Evolutionary conservation across 92 coral and sea anemone genomes (phyloP), one percentile per base, ranked within the genome.

Genomic region (Actinernus sp.): DNA sequence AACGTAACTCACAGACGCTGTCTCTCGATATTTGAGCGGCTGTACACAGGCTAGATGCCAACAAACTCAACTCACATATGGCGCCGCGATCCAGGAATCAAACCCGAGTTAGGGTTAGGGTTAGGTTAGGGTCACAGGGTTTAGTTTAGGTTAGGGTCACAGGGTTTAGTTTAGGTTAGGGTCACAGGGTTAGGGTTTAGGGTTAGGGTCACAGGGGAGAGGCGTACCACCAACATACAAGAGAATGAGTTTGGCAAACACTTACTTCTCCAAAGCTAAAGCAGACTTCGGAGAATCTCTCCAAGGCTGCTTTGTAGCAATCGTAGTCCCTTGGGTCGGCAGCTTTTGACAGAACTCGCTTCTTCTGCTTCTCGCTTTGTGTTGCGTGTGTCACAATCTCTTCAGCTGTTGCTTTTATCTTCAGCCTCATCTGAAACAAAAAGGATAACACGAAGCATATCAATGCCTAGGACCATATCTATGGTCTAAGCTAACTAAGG

Each of bases 291-390:
- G 84, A 76, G 26, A 87, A 95, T 24, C 63, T 26, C 53, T 74
- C 64, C n/a, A 95, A 83, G 18, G 93, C 97, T 55, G 83, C 56
- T 33, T 76, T 83, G 81, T 95, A 92, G 44, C 99, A 95, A 24
- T 50, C 66, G 22, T 85, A 84, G 76, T 95, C 81, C 37, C 64
- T 50, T 5, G 97, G 97, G n/a, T 79, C 82, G 18, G 97, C 93
- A 24, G 63, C 38, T 8, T 21, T 71, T 31, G 65, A 33, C 24
- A 95, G 46, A 24, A 91, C 96, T 21, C 85, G 74, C 13, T 33
- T 22, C 33, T 59, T 85, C 39, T 70, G 79, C 38, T 66, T 63
- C 9, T 87, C 77, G 49, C 49, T 66, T 0, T 60, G 18, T 10
- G 74, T 70, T 10, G 81, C 79, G 12, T 49, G 58, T n/a, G 48